phyloP scores from a whole-genome alignment of 2,888 invertebrate species.

The Himalopsyche kuldschensis region DNA sequence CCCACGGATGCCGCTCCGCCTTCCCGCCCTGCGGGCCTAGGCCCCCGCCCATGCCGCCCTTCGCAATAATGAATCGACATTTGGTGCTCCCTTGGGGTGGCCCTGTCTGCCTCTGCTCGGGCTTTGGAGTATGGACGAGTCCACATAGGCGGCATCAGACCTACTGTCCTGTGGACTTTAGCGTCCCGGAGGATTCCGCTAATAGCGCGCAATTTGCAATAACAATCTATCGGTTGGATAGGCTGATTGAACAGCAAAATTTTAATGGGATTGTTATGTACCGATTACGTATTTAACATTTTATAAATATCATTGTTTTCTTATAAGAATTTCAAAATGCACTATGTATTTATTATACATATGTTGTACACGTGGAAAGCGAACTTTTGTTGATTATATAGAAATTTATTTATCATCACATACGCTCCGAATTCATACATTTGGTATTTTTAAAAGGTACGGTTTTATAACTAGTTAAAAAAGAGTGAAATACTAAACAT shows the following conservation, averaged over 20 bases:
- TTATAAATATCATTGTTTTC: background rate
- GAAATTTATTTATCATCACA: no score
- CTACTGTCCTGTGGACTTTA: background rate
- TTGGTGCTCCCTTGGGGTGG: constrained; percentile 32
- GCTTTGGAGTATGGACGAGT: constrained; percentile 30
- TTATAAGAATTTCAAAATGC: background rate
- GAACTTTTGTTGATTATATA: no score
- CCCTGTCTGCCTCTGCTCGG: constrained; percentile 15
- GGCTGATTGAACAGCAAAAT: background rate
- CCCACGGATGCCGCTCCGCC: background rate
- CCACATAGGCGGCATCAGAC: background rate
- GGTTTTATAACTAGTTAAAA: no score
- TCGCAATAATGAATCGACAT: constrained; percentile 39
- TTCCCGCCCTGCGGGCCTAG: constrained; percentile 6
- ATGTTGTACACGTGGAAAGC: background rate
- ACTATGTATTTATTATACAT: no score
- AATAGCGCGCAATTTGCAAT: background rate
- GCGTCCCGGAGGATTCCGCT: background rate
- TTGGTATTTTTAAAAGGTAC: no score
- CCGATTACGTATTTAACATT: background rate
- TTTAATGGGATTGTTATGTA: background rate
- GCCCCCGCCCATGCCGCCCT: constrained; percentile 7
- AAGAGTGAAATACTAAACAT: no score
- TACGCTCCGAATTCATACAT: no score
- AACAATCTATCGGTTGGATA: background rate